phyloP scores from a whole-genome alignment of 1,140 invertebrate species.

The Drosophila pruinosa region DNA sequence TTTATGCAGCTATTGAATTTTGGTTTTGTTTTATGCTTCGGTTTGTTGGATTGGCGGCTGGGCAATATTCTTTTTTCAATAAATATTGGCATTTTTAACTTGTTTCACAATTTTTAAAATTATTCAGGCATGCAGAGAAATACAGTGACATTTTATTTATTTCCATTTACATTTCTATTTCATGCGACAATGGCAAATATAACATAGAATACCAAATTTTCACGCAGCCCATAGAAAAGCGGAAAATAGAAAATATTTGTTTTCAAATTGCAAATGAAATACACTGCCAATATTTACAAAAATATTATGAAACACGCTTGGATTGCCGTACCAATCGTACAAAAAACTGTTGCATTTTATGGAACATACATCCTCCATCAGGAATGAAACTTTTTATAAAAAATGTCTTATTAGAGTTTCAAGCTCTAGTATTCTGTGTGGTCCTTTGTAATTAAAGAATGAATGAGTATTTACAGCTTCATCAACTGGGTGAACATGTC shows the following conservation, averaged over 20 bases:
- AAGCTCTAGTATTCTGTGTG: not conserved
- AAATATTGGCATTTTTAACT: conserved; percentile 77
- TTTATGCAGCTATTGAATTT: conserved; percentile 12
- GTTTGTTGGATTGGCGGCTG: not conserved
- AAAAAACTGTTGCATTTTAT: not conserved
- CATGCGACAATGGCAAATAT: conserved; percentile 50
- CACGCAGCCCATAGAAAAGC: conserved; percentile 2
- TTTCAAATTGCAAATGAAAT: conserved; percentile 36
- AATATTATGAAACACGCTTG: conserved; percentile 5
- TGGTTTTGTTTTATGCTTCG: conserved; percentile 27
- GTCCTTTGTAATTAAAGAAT: not conserved
- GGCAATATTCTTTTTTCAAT: conserved; percentile 70
- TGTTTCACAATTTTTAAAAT: conserved; percentile 64
- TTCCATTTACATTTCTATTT: conserved; percentile 47
- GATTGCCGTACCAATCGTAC: not conserved
- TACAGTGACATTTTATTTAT: conserved; percentile 69
- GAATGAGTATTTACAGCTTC: not conserved
- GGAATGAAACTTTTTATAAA: not conserved
- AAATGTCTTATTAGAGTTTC: not conserved
- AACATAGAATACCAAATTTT: conserved; percentile 19
- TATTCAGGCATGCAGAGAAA: conserved; percentile 71
- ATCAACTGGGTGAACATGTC: conserved; percentile 14
- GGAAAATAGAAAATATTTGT: conserved; percentile 43
- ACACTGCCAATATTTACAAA: conserved; percentile 26
- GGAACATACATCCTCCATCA: not conserved